These are phyloP conservation scores for Ophiothrix spiculata DNA, from an alignment of 35 echinoderm and acorn worm genomes.

Conservation along the genomic window DNA sequence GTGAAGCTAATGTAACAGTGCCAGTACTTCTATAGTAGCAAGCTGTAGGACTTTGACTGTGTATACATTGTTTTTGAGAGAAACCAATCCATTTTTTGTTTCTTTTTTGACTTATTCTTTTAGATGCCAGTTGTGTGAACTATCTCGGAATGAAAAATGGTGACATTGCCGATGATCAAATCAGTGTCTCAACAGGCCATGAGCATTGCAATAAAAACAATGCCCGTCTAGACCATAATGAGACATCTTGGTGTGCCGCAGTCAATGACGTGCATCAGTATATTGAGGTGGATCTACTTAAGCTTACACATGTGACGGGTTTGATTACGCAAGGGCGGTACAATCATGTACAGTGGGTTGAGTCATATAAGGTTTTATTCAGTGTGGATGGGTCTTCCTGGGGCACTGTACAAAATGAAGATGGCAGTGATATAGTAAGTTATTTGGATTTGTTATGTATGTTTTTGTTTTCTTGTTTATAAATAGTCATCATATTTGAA, in stretches of 20 bases:
- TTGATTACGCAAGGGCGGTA: neutral
- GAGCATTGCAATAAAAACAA: neutral
- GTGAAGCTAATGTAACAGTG: neutral
- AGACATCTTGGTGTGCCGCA: constrained; percentile 38
- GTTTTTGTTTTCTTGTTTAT: neutral
- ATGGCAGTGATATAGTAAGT: neutral
- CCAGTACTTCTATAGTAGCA: neutral
- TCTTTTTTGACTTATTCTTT: neutral
- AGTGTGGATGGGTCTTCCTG: neutral
- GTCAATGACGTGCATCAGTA: constrained; percentile 17
- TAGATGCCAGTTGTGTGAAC: neutral
- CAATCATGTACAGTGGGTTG: neutral
- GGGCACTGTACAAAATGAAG: neutral
- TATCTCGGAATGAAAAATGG: constrained; percentile 31
- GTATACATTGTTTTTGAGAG: no score
- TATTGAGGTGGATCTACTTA: constrained; percentile 6
- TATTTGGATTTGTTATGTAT: neutral
- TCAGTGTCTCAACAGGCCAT: constrained; percentile 19
- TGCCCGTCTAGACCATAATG: constrained; percentile 10
- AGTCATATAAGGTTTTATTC: neutral
- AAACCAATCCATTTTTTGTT: neutral
- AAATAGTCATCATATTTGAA: neutral
- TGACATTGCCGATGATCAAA: constrained; percentile 15
- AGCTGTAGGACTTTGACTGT: no score
- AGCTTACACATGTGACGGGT: neutral